Percentiles rank a stretch among this genome's conserved stretches.
These are phyloP conservation scores for Bucco capensis DNA, from an alignment of 2,113 vertebrate genomes.

Conservation along the genomic window DNA sequence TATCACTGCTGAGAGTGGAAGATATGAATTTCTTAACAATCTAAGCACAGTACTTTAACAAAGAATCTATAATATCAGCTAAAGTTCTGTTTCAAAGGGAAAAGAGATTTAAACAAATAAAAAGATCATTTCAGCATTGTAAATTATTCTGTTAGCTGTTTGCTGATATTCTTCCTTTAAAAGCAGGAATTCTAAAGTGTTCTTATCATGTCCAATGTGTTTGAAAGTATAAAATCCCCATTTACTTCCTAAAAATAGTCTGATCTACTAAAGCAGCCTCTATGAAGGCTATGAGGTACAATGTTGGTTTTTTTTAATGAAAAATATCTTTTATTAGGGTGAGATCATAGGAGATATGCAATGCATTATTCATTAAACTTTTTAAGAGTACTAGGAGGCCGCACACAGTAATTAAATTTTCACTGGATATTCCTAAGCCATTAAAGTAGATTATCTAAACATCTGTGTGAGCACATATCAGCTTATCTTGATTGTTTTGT, in stretches of 20 bases:
- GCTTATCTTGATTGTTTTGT: not conserved
- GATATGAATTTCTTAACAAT: not conserved
- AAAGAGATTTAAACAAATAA: not conserved
- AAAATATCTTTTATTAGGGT: not conserved
- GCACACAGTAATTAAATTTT: not conserved
- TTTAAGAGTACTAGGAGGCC: not conserved
- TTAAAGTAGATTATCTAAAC: not conserved
- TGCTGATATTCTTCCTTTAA: not conserved
- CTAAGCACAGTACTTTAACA: not conserved
- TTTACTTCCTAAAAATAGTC: not conserved
- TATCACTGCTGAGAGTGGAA: not conserved
- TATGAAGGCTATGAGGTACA: not conserved
- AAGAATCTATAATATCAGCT: not conserved
- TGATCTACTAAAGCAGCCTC: not conserved
- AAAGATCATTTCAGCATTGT: not conserved
- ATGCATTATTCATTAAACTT: not conserved
- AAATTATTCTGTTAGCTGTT: not conserved
- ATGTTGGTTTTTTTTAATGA: not conserved
- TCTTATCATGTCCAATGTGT: not conserved
- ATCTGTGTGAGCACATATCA: not conserved
- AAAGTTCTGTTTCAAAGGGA: conserved; percentile 7
- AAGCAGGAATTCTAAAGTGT: not conserved
- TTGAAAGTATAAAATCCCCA: not conserved
- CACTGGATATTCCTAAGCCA: not conserved
- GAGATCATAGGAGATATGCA: not conserved